Evolutionary conservation across 2,888 invertebrate species (phyloP).

Genomic region (Caenorhabditis auriculariae): DNA sequence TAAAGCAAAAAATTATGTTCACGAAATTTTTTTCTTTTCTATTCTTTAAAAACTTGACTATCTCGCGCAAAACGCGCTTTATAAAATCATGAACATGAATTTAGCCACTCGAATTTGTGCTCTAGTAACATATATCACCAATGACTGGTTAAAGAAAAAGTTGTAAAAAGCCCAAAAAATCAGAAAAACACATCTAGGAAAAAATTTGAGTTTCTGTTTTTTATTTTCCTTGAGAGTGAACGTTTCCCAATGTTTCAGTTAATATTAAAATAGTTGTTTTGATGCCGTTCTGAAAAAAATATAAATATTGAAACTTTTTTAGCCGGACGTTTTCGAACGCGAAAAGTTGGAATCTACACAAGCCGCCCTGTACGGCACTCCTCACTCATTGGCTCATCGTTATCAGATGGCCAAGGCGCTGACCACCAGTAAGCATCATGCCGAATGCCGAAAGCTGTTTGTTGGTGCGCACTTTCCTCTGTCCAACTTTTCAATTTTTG

Average conservation of each 20-base stretch:
- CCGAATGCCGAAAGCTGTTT: constrained; percentile 38
- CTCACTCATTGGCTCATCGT: constrained; percentile 39
- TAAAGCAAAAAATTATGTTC: no score
- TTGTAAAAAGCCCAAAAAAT: background rate
- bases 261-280: no score
- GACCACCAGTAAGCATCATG: constrained; percentile 33
- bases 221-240: background rate
- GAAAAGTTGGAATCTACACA: constrained; percentile 34
- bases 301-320: no score
- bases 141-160: no score
- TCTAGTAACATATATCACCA: no score
- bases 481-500: background rate
- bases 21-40: no score
- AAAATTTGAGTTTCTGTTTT: background rate
- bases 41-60: no score
- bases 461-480: constrained; percentile 17
- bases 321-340: constrained; percentile 41
- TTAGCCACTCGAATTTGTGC: no score
- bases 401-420: constrained; percentile 43
- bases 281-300: no score
- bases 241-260: no score
- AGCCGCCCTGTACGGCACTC: constrained; percentile 30
- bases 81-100: no score
- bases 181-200: background rate
- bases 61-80: no score